phyloP scores from a whole-genome alignment of 1,140 invertebrate genomes.

The Manduca sexta region DNA sequence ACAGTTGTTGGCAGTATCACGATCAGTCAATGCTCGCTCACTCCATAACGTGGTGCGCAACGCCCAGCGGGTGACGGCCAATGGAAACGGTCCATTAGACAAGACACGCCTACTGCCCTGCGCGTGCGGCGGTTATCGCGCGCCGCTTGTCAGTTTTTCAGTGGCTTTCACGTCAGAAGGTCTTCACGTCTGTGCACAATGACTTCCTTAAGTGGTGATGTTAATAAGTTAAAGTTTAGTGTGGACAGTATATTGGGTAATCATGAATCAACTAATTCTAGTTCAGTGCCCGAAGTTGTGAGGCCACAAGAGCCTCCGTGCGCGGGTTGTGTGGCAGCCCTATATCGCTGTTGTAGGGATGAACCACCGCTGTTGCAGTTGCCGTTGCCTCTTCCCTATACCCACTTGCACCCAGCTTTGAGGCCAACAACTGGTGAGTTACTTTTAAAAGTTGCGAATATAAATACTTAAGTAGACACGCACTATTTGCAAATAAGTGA shows the following conservation, averaged over 20 bases:
- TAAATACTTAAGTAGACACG: not conserved
- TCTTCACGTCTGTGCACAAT: slow-evolving; percentile 35
- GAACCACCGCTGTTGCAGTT: slow-evolving; percentile 52
- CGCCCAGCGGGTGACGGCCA: slow-evolving; percentile 39
- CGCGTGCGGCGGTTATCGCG: slow-evolving; percentile 39
- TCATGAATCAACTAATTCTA: slow-evolving; percentile 26
- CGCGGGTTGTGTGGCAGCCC: slow-evolving; percentile 56
- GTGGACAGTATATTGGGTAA: slow-evolving; percentile 60
- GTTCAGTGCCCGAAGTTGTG: slow-evolving; percentile 23
- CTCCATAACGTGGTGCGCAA: slow-evolving; percentile 39
- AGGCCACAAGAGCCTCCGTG: slow-evolving; percentile 52
- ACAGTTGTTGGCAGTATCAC: slow-evolving; percentile 49
- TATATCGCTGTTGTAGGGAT: slow-evolving; percentile 61
- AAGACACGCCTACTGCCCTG: slow-evolving; percentile 48
- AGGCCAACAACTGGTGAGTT: slow-evolving; percentile 52
- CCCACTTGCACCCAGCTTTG: slow-evolving; percentile 59
- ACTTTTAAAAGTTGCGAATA: not conserved
- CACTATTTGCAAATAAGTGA: no score
- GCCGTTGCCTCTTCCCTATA: slow-evolving; percentile 48
- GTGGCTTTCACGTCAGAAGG: slow-evolving; percentile 31
- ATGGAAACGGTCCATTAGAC: slow-evolving; percentile 28
- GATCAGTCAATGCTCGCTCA: slow-evolving; percentile 47
- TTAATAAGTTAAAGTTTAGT: slow-evolving; percentile 64
- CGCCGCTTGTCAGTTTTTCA: slow-evolving; percentile 50
- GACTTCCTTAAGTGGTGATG: slow-evolving; percentile 57